A percentile compares a stretch with the other conserved stretches of the same genome.
These are phyloP conservation scores for Diaperis boleti DNA, from an alignment of 2,888 invertebrate species.

Conservation along the genomic window DNA sequence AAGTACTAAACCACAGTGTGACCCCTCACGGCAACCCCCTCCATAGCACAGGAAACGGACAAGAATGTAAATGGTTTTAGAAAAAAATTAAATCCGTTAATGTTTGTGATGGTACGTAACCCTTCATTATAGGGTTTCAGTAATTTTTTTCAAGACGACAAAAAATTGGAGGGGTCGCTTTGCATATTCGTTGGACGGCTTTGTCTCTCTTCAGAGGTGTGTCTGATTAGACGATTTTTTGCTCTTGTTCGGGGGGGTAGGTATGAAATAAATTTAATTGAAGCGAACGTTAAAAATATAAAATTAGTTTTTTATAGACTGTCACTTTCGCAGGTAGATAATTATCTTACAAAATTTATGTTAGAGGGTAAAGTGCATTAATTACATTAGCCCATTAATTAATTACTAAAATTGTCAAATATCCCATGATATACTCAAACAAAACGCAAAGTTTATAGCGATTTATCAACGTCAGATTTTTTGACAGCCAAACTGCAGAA, in stretches of 20 bases:
- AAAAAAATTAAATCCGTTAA: conserved; percentile 41
- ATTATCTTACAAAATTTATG: too few relatives aligned
- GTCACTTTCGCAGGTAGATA: too few relatives aligned
- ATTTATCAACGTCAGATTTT: too few relatives aligned
- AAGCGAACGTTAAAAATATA: too few relatives aligned
- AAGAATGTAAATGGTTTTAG: conserved; percentile 33
- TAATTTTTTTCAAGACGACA: conserved; percentile 19
- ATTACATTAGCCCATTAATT: too few relatives aligned
- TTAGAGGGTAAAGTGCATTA: too few relatives aligned
- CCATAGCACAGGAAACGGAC: conserved; percentile 33
- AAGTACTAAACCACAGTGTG: conserved; percentile 32
- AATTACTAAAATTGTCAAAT: too few relatives aligned
- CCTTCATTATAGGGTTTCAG: conserved; percentile 19
- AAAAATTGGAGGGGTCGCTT: conserved; percentile 28
- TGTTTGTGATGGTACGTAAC: conserved; percentile 38
- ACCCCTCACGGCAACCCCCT: conserved; percentile 19
- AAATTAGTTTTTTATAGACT: too few relatives aligned
- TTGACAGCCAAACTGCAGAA: too few relatives aligned
- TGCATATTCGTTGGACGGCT: conserved; percentile 25
- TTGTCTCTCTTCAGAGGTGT: conserved; percentile 19
- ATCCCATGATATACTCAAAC: too few relatives aligned
- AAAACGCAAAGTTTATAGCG: too few relatives aligned
- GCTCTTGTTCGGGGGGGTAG: too few relatives aligned
- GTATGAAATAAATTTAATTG: conserved; percentile 19
- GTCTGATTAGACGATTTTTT: conserved; percentile 6